Evolutionary conservation across 2,113 vertebrate species (phyloP).

Genomic region (Phasianus colchicus): DNA sequence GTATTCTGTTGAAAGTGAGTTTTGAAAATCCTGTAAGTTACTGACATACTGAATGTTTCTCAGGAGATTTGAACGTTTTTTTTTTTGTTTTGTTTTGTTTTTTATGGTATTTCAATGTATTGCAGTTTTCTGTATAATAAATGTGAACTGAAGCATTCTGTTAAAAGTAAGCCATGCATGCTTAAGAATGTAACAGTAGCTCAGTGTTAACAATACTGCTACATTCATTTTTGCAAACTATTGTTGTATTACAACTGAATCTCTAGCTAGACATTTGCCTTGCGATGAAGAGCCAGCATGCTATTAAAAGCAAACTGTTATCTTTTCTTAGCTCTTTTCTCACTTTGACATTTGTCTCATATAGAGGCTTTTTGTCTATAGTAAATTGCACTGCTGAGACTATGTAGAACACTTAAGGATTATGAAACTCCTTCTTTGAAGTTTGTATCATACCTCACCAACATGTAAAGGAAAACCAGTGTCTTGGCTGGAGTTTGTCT

Average conservation of each 20-base stretch:
- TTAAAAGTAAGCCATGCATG: conserved; percentile 14
- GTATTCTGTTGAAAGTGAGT: conserved; percentile 12
- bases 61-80: not conserved
- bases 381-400: too few relatives aligned
- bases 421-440: not conserved
- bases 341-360: not conserved
- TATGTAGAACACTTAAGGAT: not conserved
- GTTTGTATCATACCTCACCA: not conserved
- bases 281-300: conserved; percentile 13
- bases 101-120: not conserved
- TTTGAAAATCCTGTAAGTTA: not conserved
- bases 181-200: conserved; percentile 24
- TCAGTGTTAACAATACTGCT: not conserved
- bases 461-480: not conserved
- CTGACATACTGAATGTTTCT: not conserved
- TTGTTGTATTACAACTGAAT: not conserved
- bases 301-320: not conserved
- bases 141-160: conserved; percentile 11
- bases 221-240: conserved; percentile 32
- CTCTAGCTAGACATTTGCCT: conserved; percentile 8
- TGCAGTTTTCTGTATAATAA: conserved; percentile 33
- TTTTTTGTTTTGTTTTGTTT: not conserved
- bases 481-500: not conserved
- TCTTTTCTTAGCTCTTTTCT: not conserved
- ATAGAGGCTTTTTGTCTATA: not conserved